Evolutionary conservation across 1,140 invertebrate genomes (phyloP).

Genomic region (Oryctes rhinoceros): DNA sequence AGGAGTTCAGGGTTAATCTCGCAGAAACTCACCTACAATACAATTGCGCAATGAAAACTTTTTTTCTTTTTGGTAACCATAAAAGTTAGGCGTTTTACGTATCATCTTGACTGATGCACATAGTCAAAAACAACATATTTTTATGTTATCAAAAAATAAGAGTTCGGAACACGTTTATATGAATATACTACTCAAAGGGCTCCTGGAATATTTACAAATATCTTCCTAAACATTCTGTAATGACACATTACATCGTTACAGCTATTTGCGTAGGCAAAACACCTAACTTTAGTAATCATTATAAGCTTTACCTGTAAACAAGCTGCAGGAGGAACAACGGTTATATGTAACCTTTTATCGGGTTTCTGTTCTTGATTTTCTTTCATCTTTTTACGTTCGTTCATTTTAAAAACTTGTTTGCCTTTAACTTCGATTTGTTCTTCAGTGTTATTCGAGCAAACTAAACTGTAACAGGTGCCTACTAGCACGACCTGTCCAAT

Average conservation of each 20-base stretch:
- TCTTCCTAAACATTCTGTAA: no score
- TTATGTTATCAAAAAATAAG: no score
- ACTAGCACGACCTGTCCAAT: constrained; percentile 61
- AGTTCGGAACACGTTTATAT: no score
- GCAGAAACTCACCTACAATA: constrained; percentile 70
- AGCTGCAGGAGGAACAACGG: constrained; percentile 73
- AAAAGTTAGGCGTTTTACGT: no score
- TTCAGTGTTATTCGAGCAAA: constrained; percentile 57
- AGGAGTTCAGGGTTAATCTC: constrained; percentile 74
- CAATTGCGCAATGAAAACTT: no score
- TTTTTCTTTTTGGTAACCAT: no score
- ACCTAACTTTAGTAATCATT: background rate
- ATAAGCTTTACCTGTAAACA: constrained; percentile 71
- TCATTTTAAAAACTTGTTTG: constrained; percentile 69
- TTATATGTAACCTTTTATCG: constrained; percentile 71
- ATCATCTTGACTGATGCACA: no score
- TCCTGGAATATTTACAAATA: no score
- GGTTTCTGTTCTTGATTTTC: constrained; percentile 61
- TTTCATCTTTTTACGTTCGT: constrained; percentile 62
- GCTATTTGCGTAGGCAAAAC: no score
- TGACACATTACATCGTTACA: no score
- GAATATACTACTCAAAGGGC: no score
- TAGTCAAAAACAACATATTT: no score
- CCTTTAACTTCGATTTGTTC: constrained; percentile 66
- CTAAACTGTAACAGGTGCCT: constrained; percentile 61